Base-by-base conservation (phyloP, 1,140 invertebrate species). In the Ruditapes philippinarum region DNA sequence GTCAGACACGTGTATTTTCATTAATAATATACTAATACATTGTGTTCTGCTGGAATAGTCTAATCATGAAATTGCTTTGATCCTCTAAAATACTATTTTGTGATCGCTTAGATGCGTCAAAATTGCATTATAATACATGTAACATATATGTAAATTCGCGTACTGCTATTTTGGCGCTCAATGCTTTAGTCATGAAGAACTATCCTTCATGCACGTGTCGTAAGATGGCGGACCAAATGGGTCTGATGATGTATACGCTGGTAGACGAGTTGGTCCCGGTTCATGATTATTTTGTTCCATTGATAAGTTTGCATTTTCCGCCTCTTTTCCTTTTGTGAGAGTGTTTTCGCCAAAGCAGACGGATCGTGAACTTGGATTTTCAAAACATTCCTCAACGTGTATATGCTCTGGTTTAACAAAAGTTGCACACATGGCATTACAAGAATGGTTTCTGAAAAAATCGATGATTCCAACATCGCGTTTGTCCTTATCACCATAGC, bases 361-460 rank as follows among this genome's bases (percentile, higher is more conserved):
- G 22, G n/a, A 9, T 81, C 33, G 79, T 0, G 79, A 36, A 40
- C 31, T 38, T 33, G 79, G 57, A 11, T 38, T 22, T 17, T n/a
- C 65, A 17, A 3, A 19, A 19, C 25, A 65, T 33, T 17, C 25
- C 17, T 17, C 2, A 11, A 19, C 45, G 33, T 19, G 54, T 9
- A 40, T 4, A 40, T 11, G 40, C 14, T 51, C 85, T 45, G 65
- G 87, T 76, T 74, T 81, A 5, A 49, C 33, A 14, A 82, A 89
- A 25, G 82, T 38, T 57, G 74, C 57, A 57, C 87, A 89, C 14
- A 89, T n/a, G 14, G 51, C 12, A 25, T 54, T 89, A 31, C 87
- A 89, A 1, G 76, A 73, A 54, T 89, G 87, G 79, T 89, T 82
- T 60, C 73, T 12, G 79, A 89, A 89, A 57, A 89, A 82, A 7